Evolutionary conservation across 2,113 vertebrate genomes (phyloP), one percentile per base, ranked within the genome.

Genomic region (Bubo blakistoni): DNA sequence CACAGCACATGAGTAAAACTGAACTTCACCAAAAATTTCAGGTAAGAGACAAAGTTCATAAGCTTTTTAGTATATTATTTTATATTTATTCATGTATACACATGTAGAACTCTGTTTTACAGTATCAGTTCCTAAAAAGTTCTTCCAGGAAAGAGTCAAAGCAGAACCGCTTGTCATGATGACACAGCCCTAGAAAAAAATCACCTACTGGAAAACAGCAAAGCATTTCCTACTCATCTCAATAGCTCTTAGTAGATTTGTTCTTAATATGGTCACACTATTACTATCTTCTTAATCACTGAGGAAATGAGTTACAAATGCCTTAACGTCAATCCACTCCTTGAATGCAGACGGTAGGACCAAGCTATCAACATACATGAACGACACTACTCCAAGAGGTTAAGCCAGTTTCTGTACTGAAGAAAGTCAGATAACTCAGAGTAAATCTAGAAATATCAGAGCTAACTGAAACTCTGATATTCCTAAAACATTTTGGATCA

Each of bases 161-260:
- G 21, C 5, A 4, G 32, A 49, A 16, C 40, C 8, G 29, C 5
- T 19, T 32, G 46, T 80, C 78, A 86, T 0, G 38, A 62, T 83
- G 81, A 95, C 74, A 86, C 29, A 82, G 61, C 79, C 24, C 44
- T 16, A 59, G 9, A 46, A 62, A 91, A 91, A 38, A 91, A 70
- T 22, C 26, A 73, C 32, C 44, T 44, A 22, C 40, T 54, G 24
- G 71, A 73, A 82, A 82, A 82, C n/a, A 76, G 29, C 10, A 57
- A 7, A 69, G 34, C 26, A 38, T 11, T 65, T 79, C 21, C 66
- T 67, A 61, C 11, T 62, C 38, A 34, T 47, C 38, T 49, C 65
- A 29, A 16, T 2, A 88, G n/a, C 38, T 65, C 62, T 70, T 27
- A 16, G 25, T 5, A 40, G 63, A 40, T 52, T 58, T 47, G 36